Evolutionary conservation across 1,140 invertebrate species (phyloP).

Genomic region (Nylanderia fulva): DNA sequence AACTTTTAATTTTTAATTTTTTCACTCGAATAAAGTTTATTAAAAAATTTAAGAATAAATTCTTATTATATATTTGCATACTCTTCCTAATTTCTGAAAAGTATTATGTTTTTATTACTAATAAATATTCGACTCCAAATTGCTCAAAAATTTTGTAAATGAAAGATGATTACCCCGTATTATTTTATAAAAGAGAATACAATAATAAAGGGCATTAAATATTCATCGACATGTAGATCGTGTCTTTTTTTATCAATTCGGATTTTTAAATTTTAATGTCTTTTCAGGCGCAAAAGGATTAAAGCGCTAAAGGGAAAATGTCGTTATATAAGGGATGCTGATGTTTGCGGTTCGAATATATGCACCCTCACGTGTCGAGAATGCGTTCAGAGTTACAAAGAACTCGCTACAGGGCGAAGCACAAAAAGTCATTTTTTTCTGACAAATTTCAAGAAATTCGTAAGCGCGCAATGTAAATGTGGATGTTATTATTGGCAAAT

Average conservation of each 20-base stretch:
- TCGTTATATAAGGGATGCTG: slow-evolving; percentile 39
- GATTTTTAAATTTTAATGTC: slow-evolving; percentile 62
- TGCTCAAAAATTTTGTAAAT: neutral
- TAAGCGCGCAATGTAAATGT: too few species aligned
- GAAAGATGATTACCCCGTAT: neutral
- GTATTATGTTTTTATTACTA: neutral
- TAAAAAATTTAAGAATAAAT: too few species aligned
- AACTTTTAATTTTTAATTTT: too few species aligned
- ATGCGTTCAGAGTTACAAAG: slow-evolving; percentile 55
- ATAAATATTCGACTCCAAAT: neutral
- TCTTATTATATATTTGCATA: too few species aligned
- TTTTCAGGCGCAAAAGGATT: slow-evolving; percentile 43
- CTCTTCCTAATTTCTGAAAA: too few species aligned
- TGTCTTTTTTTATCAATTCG: slow-evolving; percentile 27
- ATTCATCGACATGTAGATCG: slow-evolving; percentile 23
- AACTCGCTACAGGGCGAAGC: slow-evolving; percentile 62
- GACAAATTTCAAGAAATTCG: neutral
- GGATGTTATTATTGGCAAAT: too few species aligned
- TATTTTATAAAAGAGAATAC: neutral
- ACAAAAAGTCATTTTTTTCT: slow-evolving; percentile 47
- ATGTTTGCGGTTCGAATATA: slow-evolving; percentile 79
- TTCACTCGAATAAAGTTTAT: too few species aligned
- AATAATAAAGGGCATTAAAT: neutral
- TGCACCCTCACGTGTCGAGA: slow-evolving; percentile 76
- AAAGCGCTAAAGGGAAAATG: slow-evolving; percentile 54